These are phyloP conservation scores for Heliornis fulica DNA, from an alignment of 2,113 vertebrate genomes.

Conservation along the genomic window DNA sequence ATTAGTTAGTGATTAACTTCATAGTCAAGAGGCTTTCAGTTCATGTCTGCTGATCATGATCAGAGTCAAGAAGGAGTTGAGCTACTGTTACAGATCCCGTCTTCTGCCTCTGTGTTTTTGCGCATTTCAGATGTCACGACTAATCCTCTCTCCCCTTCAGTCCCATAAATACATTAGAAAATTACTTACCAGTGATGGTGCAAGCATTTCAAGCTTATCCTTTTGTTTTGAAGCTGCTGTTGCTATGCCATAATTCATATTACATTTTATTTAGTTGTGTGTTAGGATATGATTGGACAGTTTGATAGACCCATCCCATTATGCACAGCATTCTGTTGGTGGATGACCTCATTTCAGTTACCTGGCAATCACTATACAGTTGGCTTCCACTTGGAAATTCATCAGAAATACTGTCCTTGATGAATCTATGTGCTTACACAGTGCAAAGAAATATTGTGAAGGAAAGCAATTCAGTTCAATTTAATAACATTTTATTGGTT, in stretches of 20 bases:
- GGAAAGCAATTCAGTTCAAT: background rate
- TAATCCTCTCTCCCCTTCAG: background rate
- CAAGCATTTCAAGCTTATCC: background rate
- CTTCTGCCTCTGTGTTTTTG: background rate
- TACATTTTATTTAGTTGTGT: background rate
- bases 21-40: background rate
- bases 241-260: background rate
- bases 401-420: background rate
- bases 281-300: background rate
- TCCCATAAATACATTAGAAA: background rate
- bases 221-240: conserved; percentile 1
- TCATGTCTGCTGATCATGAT: background rate
- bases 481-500: background rate
- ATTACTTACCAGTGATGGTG: background rate
- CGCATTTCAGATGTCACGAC: background rate
- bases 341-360: background rate
- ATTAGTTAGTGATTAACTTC: background rate
- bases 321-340: background rate
- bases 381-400: background rate
- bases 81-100: background rate
- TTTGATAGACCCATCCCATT: background rate
- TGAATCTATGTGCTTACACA: background rate
- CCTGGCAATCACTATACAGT: background rate
- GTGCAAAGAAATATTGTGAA: background rate
- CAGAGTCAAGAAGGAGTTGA: background rate